phyloP scores from a whole-genome alignment of 1,140 invertebrate genomes.

The Homalodisca vitripennis region DNA sequence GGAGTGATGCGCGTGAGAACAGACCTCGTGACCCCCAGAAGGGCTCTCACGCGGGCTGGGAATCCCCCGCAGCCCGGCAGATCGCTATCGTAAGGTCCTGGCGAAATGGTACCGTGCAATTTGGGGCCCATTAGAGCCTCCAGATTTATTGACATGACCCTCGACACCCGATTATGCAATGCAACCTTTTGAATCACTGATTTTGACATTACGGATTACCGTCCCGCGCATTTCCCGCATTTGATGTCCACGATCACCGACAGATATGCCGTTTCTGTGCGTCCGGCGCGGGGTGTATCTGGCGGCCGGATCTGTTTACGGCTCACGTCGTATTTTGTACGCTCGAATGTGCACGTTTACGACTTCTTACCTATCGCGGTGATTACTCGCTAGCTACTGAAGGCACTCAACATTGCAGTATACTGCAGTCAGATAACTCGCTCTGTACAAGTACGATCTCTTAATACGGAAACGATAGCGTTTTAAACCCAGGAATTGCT shows the following conservation, averaged over 20 bases:
- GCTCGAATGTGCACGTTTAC: too few relatives aligned
- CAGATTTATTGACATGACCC: conserved; percentile 23
- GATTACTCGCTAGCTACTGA: too few relatives aligned
- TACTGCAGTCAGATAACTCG: too few relatives aligned
- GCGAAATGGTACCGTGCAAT: conserved; percentile 22
- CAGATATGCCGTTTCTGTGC: too few relatives aligned
- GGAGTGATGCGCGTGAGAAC: conserved; percentile 13
- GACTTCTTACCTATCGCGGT: too few relatives aligned
- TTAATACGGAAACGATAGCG: too few relatives aligned
- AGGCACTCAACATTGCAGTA: too few relatives aligned
- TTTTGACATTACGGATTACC: conserved; percentile 17
- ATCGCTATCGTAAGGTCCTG: conserved; percentile 22
- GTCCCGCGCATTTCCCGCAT: not conserved
- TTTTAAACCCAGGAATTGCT: too few relatives aligned
- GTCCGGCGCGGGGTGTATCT: too few relatives aligned
- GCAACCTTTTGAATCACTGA: not conserved
- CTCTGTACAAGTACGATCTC: too few relatives aligned
- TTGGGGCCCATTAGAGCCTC: conserved; percentile 10
- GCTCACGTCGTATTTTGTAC: too few relatives aligned
- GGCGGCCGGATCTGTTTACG: too few relatives aligned
- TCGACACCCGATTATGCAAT: conserved; percentile 15
- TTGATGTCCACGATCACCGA: not conserved
- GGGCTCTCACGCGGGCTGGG: conserved; percentile 11
- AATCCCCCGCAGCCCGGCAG: conserved; percentile 1
- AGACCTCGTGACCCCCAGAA: not conserved